These are phyloP conservation scores for Hemichromis elongatus DNA, from an alignment of 2,113 vertebrate genomes.

Conservation along the genomic window DNA sequence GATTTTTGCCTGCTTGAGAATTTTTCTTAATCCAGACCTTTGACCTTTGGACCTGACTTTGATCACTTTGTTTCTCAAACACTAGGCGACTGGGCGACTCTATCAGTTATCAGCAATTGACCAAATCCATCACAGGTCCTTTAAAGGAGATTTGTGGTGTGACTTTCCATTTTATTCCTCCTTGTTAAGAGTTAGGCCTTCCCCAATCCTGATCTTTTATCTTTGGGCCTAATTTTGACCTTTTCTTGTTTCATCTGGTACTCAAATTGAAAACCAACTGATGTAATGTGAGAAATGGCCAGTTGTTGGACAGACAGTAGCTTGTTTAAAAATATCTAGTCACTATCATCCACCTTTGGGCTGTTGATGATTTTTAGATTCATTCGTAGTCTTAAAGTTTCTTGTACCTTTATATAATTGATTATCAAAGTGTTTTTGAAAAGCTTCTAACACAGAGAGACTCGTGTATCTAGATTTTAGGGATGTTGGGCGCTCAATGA, in stretches of 20 bases:
- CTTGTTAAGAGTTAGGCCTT: background rate
- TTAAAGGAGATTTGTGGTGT: background rate
- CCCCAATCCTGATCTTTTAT: background rate
- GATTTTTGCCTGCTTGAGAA: background rate
- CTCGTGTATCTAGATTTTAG: background rate
- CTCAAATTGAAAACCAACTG: background rate
- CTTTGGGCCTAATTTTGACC: background rate
- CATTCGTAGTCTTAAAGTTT: background rate
- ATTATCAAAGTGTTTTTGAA: background rate
- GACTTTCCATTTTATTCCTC: background rate
- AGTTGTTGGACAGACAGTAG: background rate
- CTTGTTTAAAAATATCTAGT: background rate
- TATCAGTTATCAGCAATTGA: background rate
- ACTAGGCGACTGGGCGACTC: background rate
- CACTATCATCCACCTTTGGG: background rate
- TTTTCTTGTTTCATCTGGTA: background rate
- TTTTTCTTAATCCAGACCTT: background rate
- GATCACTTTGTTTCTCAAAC: background rate
- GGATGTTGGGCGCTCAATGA: background rate
- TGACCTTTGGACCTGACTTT: background rate
- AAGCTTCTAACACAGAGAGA: background rate
- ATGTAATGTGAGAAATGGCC: background rate
- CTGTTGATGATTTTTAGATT: background rate
- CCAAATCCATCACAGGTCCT: background rate
- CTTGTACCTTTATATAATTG: background rate